These are phyloP conservation scores for Ruditapes philippinarum DNA, from an alignment of 1,140 invertebrate genomes.

Conservation along the genomic window DNA sequence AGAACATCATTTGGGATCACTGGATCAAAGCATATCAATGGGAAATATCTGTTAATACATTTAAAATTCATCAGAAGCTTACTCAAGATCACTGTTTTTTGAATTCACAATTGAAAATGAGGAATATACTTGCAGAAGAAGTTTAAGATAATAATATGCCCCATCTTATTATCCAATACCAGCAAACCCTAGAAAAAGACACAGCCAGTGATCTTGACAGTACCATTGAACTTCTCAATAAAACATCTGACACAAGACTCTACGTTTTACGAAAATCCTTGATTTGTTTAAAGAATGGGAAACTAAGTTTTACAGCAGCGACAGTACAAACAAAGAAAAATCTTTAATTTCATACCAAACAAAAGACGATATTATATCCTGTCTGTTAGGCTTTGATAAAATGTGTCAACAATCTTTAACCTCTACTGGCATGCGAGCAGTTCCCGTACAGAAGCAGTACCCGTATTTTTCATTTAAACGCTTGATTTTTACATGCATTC, in stretches of 20 bases:
- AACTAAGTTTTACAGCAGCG: no score
- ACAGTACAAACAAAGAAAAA: neutral
- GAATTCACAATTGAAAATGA: constrained; percentile 10
- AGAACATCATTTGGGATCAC: constrained; percentile 41
- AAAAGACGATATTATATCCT: neutral
- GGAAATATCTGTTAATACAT: constrained; percentile 1
- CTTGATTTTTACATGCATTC: no score
- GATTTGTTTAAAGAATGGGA: no score
- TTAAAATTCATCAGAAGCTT: constrained; percentile 37
- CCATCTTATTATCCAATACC: constrained; percentile 45
- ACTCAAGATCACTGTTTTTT: constrained; percentile 38
- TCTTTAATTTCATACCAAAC: neutral
- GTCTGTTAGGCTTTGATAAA: neutral
- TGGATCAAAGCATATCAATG: constrained; percentile 38
- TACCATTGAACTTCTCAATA: constrained; percentile 10
- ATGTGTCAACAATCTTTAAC: no score
- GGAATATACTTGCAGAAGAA: no score
- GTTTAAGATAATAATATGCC: no score
- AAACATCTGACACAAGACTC: neutral
- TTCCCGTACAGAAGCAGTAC: no score
- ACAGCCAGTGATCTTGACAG: no score
- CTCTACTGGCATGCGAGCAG: no score
- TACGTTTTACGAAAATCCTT: neutral
- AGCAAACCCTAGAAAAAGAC: no score
- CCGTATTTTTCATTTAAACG: no score